Evolutionary conservation across 2,113 vertebrate genomes (phyloP).

Genomic region (Percopsis transmontana): DNA sequence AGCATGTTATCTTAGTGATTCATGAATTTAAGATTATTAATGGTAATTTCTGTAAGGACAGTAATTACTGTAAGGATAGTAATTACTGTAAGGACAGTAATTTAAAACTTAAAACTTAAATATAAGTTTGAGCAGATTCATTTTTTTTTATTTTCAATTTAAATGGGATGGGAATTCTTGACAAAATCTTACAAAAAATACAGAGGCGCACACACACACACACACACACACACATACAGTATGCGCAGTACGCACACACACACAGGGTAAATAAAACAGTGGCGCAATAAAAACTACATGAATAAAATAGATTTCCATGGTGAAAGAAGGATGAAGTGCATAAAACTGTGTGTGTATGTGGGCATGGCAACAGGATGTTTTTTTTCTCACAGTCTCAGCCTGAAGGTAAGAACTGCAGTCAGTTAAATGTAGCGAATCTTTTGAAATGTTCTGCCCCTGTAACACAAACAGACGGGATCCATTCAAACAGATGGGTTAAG

Average conservation of each 20-base stretch:
- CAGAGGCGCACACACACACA: not conserved
- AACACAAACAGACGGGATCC: not conserved
- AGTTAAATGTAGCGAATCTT: not conserved
- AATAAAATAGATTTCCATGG: not conserved
- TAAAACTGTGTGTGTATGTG: not conserved
- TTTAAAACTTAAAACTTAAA: slow-evolving; percentile 25
- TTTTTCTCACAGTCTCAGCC: not conserved
- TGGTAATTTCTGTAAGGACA: too few relatives aligned
- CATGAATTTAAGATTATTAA: too few relatives aligned
- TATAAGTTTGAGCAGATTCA: not conserved
- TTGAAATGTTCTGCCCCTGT: not conserved
- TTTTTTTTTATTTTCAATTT: not conserved
- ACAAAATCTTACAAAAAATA: not conserved
- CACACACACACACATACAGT: not conserved
- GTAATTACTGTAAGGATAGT: too few relatives aligned
- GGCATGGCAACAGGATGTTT: too few relatives aligned
- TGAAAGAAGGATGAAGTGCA: not conserved
- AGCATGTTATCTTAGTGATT: too few relatives aligned
- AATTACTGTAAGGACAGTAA: too few relatives aligned
- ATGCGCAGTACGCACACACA: not conserved
- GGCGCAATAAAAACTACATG: not conserved
- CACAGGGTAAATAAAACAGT: not conserved
- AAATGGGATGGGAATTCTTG: not conserved
- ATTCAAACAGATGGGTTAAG: not conserved
- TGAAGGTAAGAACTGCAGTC: not conserved